Conservation (phyloP, 2,113 vertebrate genomes). For the Sceloporus undulatus region DNA sequence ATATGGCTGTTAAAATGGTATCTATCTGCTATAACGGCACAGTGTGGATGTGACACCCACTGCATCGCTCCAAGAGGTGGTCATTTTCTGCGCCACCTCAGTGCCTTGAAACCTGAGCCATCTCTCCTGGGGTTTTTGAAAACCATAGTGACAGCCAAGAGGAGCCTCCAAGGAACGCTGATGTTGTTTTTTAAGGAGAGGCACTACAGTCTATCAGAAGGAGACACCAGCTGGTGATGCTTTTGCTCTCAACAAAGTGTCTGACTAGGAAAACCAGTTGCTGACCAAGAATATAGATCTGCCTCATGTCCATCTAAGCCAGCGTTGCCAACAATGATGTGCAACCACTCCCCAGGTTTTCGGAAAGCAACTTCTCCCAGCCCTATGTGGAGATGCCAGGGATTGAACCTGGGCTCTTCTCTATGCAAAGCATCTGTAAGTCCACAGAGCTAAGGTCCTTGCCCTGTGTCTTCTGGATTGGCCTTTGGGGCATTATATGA, state of each 20-base stretch:
- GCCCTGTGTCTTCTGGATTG: neutral
- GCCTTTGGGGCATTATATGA: neutral
- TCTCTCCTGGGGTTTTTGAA: neutral
- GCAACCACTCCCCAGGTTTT: too few species aligned
- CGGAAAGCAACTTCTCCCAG: too few species aligned
- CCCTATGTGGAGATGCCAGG: too few species aligned
- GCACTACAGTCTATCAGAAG: neutral
- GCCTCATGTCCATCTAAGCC: too few species aligned
- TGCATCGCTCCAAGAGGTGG: neutral
- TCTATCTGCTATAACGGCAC: too few species aligned
- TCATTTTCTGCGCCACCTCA: neutral
- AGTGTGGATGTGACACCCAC: too few species aligned
- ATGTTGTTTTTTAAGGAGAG: neutral
- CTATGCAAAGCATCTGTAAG: neutral
- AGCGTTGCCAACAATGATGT: too few species aligned
- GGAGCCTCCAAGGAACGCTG: neutral
- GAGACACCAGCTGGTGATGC: neutral
- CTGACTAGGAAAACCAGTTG: neutral
- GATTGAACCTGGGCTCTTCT: neutral
- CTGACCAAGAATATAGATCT: neutral
- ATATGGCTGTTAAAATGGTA: too few species aligned
- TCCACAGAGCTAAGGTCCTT: neutral
- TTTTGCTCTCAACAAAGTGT: neutral
- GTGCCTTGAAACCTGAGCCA: neutral
- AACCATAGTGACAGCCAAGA: neutral